phyloP scores from a whole-genome alignment of 2,113 vertebrate species.

The Burhinus oedicnemus region DNA sequence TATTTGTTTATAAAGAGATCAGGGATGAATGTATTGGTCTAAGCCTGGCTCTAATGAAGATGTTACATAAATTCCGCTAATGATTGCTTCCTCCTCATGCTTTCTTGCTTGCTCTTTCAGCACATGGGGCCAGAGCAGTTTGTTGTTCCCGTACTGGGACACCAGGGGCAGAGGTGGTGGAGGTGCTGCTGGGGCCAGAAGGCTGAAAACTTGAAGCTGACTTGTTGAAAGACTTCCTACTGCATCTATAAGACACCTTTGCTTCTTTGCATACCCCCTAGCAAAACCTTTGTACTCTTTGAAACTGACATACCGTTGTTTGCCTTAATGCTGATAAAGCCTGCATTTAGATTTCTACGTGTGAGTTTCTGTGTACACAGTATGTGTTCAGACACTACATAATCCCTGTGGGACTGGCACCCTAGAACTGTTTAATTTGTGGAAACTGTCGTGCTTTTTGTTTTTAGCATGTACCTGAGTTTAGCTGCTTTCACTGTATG shows the following conservation, averaged over 20 bases:
- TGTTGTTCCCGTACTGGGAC: not conserved
- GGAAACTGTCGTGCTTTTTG: not conserved
- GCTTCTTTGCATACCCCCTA: not conserved
- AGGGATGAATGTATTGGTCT: not conserved
- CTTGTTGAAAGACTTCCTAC: not conserved
- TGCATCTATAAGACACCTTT: not conserved
- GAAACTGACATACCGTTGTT: not conserved
- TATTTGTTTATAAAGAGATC: not conserved
- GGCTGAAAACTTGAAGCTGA: not conserved
- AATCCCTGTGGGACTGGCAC: not conserved
- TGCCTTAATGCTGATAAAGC: slow-evolving; percentile 25
- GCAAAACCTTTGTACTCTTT: not conserved
- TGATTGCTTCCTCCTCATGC: fast-evolving
- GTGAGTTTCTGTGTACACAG: not conserved
- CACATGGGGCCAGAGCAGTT: not conserved
- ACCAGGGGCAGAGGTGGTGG: not conserved
- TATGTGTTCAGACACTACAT: not conserved
- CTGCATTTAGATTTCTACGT: not conserved
- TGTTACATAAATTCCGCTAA: not conserved
- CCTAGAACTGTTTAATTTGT: not conserved
- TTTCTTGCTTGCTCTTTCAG: not conserved
- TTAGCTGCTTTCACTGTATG: not conserved
- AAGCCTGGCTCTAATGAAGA: not conserved
- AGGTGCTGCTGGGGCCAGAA: not conserved
- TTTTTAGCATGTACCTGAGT: not conserved